These are phyloP conservation scores for Tor tambroides DNA, from an alignment of 2,113 vertebrate species.

Conservation along the genomic window DNA sequence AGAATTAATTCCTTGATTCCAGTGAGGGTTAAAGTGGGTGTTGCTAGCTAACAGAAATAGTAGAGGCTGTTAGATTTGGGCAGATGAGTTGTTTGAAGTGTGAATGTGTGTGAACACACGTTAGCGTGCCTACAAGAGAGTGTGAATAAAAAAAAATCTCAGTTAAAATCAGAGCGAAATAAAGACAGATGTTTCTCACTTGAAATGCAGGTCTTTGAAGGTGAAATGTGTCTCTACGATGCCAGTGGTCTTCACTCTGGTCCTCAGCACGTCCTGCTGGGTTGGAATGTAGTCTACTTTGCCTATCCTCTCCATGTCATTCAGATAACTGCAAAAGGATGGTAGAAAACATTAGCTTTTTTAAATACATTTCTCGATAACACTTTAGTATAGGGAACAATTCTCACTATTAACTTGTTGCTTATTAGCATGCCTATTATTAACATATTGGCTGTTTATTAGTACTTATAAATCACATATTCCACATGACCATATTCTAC, in stretches of 20 bases:
- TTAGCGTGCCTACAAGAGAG: not conserved
- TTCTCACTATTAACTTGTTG: too few relatives aligned
- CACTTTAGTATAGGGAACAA: too few relatives aligned
- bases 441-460: too few relatives aligned
- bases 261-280: constrained; percentile 95
- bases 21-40: not conserved
- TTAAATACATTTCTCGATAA: too few relatives aligned
- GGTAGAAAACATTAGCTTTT: constrained; percentile 2
- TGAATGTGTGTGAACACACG: not conserved
- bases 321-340: constrained; percentile 76
- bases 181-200: constrained; percentile 72
- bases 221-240: constrained; percentile 99
- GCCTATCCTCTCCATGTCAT: constrained; percentile 89
- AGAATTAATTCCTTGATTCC: not conserved
- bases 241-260: constrained; percentile 96
- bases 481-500: too few relatives aligned
- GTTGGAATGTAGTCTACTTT: constrained; percentile 93
- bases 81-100: not conserved
- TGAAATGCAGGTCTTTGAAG: constrained; percentile 99
- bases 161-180: not conserved
- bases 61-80: constrained; percentile 1
- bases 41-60: not conserved
- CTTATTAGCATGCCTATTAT: too few relatives aligned
- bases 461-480: too few relatives aligned
- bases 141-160: not conserved